These are phyloP conservation scores for Heliconius eleuchia DNA, from an alignment of 1,140 invertebrate species.

Conservation along the genomic window DNA sequence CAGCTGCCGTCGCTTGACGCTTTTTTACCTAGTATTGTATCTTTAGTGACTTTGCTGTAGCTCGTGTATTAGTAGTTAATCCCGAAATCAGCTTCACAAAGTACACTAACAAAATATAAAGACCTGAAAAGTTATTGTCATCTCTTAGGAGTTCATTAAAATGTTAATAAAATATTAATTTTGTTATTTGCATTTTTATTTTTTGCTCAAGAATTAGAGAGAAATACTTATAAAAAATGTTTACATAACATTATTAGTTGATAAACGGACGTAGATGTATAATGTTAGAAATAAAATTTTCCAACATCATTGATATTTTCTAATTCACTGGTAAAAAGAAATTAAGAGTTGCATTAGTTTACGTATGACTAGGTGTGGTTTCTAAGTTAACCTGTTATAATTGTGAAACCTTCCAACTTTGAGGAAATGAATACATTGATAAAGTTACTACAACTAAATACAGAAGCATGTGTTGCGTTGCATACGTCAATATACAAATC, in stretches of 20 bases:
- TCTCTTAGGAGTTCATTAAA: no score
- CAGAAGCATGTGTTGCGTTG: no score
- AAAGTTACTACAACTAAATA: not conserved
- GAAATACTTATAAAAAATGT: no score
- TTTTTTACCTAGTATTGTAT: not conserved
- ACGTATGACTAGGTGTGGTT: not conserved
- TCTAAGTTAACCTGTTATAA: not conserved
- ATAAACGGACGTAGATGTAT: no score
- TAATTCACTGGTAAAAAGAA: no score
- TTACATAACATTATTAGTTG: no score
- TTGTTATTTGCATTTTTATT: no score
- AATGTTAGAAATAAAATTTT: no score
- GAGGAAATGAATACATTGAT: not conserved
- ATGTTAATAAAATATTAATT: no score
- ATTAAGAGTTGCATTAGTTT: not conserved
- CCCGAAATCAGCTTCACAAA: not conserved
- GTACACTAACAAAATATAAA: not conserved
- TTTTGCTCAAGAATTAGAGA: no score
- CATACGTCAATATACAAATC: no score
- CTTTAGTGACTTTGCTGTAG: not conserved
- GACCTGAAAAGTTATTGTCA: not conserved
- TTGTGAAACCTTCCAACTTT: not conserved
- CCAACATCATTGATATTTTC: no score
- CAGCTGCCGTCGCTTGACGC: not conserved
- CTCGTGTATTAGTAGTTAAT: not conserved